Conservation (phyloP, 2,888 invertebrate genomes). For the Digitonthophagus gazella region DNA sequence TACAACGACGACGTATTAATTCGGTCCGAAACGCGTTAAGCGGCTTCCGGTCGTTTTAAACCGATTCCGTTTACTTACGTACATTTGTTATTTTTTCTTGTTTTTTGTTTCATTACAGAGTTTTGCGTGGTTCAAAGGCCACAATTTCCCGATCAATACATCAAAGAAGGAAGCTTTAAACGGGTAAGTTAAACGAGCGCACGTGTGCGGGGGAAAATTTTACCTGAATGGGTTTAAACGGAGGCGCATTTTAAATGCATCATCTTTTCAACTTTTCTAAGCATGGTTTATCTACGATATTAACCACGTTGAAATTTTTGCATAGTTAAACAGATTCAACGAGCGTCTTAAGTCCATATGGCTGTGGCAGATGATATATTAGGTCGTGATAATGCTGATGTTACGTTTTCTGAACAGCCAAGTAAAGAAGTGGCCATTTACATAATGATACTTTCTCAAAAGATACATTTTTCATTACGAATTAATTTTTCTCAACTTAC, state of each 20-base stretch:
- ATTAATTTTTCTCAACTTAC: too few relatives aligned
- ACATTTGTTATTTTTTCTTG: neutral
- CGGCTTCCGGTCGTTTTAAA: neutral
- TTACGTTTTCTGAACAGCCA: neutral
- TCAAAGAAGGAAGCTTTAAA: constrained; percentile 81
- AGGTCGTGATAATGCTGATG: neutral
- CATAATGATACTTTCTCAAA: neutral
- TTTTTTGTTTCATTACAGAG: constrained; percentile 53
- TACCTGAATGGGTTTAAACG: neutral
- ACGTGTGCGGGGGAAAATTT: too few relatives aligned
- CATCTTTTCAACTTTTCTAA: neutral
- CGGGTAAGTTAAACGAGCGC: constrained; percentile 64
- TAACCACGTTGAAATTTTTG: too few relatives aligned
- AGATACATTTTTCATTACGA: neutral
- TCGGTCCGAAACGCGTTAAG: neutral
- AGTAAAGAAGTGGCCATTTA: neutral
- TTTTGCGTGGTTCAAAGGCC: constrained; percentile 83
- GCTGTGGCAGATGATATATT: neutral
- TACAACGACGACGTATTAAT: constrained; percentile 8
- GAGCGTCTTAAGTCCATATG: neutral
- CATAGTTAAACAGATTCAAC: neutral
- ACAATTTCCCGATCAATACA: constrained; percentile 78
- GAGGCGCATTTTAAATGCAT: neutral
- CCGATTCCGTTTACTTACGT: too few relatives aligned
- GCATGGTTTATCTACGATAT: neutral